Evolutionary conservation across 2,113 vertebrate genomes (phyloP), one percentile per base, ranked within the genome.

Genomic region (Caloenas nicobarica): DNA sequence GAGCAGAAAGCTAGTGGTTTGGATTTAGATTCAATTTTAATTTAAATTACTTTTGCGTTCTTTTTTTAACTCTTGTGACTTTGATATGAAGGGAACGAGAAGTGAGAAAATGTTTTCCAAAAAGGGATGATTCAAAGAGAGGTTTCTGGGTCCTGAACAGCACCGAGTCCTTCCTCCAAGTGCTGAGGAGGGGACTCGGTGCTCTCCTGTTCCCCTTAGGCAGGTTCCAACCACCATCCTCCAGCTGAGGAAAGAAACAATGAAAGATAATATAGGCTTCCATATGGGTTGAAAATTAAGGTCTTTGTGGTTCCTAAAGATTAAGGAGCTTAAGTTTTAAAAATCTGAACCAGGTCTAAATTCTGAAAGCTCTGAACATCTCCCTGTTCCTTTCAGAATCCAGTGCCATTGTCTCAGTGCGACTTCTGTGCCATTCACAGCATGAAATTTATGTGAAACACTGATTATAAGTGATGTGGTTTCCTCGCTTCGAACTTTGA

Each of bases 391-490:
- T 82, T 70, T 57, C 25, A 10, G 33, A 66, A 73, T 73, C 51
- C 51, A 24, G 19, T 62, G 72, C 51, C 26, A 3, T 42, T 60
- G 33, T 56, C 60, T 58, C 10, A 38, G 68, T 31, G 82, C 13
- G 11, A 46, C 50, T 82, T 42, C 4, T 0, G 1, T 80, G 76
- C 28, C 50, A 23, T 19, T n/a, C 11, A 2, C 5, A 17, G 51
- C 4, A 0, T 29, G 58, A 42, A 33, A 50, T 54, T 25, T n/a
- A 12, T 21, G 26, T 48, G 61, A 48, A 44, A 10, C 61, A 19
- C 64, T 61, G 71, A n/a, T 11, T 6, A 7, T 22, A 51, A 48
- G 24, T 12, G 51, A 33, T 81, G 33, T 3, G 0, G 36, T 90
- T 80, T 54, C 9, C 51, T 68, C 71, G 5, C 65, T 76, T 70